phyloP scores from a whole-genome alignment of 2,113 vertebrate species.

The Clarias gariepinus region DNA sequence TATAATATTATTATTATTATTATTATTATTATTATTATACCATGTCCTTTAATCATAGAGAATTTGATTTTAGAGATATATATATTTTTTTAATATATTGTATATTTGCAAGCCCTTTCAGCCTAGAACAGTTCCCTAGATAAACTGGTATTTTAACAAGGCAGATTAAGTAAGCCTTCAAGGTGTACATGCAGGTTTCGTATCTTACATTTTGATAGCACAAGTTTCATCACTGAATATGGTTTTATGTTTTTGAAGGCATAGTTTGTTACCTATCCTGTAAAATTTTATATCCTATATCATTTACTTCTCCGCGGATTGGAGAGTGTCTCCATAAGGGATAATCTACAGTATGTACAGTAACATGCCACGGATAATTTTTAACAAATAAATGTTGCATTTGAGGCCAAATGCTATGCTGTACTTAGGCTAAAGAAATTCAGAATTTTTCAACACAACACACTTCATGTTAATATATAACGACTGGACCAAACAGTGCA shows the following conservation, averaged over 20 bases:
- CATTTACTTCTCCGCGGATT: neutral
- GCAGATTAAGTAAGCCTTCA: neutral
- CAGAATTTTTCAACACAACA: neutral
- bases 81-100: too few species aligned
- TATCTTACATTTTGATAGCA: too few species aligned
- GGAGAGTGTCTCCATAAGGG: neutral
- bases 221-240: too few species aligned
- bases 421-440: neutral
- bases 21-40: too few species aligned
- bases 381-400: neutral
- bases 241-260: neutral
- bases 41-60: neutral
- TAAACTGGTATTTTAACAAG: neutral
- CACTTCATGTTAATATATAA: neutral
- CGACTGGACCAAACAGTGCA: too few species aligned
- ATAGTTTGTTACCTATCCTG: neutral
- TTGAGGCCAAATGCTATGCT: neutral
- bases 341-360: neutral
- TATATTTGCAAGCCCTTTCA: neutral
- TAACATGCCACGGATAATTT: neutral
- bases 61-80: neutral
- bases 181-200: neutral
- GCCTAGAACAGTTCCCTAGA: neutral
- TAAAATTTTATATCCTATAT: neutral
- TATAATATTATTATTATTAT: neutral